Evolutionary conservation across 1,140 invertebrate species (phyloP), one percentile per base, ranked within the genome.

Genomic region (Heliconius melpomene): DNA sequence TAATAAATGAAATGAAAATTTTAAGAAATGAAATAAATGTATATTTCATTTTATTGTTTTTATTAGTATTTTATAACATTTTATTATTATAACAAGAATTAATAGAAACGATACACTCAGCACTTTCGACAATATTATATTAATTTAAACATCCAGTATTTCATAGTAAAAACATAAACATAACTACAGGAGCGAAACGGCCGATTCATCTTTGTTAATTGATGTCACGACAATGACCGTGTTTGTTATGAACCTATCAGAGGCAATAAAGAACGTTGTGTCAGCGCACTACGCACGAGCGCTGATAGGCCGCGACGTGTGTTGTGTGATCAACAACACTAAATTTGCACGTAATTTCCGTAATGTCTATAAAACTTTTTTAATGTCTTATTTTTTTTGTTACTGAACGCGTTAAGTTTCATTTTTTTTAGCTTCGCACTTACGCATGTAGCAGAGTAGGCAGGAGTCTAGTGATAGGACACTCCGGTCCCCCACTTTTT

Each of bases 201-300:
- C 81, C 82, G 84, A 88, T 89, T 89, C 83, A 86, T 85, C 80
- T 86, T 76, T 83, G 82, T 88, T 88, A 90, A 91, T 89, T 89
- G 83, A 87, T 89, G 88, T 87, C 79, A 86, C 85, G 88, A 87
- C 86, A 89, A 88, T 90, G 84, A 86, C 84, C 84, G 84, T 85
- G 84, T 88, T 90, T 85, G 84, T 88, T 90, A 90, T 88, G 85
- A 87, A 81, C 79, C 83, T 83, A 90, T 88, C 85, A 87, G 81
- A 83, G 75, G 84, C 80, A 88, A 91, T 90, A 86, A 87, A 86
- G 83, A 87, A 82, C 83, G 82, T 85, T 86, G 81, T 83, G 79
- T 74, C 74, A 75, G 66, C 46, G 75, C 78, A 80, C 82, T 81
- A 85, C 72, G 74, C 81, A 85, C 72, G 74, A 72, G 60, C 78